Percentiles rank a stretch among this genome's conserved stretches.
phyloP scores from a whole-genome alignment of 2,888 invertebrate genomes.

The Agelastica alni region DNA sequence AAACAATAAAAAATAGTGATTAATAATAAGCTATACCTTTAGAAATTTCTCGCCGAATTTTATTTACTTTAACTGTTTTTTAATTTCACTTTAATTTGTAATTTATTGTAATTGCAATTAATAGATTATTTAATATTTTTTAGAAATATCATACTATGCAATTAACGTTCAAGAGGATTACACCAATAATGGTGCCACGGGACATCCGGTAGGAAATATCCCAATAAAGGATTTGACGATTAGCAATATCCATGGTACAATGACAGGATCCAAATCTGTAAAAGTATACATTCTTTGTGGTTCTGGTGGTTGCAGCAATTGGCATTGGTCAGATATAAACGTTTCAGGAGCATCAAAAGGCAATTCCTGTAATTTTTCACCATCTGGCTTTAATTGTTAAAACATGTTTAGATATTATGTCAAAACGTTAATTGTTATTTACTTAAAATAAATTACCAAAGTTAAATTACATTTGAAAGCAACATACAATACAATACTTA shows the following conservation, averaged over 20 bases:
- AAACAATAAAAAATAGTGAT: too few species aligned
- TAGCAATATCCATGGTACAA: slow-evolving; percentile 7
- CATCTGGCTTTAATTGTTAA: slow-evolving; percentile 15
- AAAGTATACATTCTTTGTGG: slow-evolving; percentile 16
- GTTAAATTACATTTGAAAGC: too few species aligned
- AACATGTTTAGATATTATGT: too few species aligned
- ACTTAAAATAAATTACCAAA: too few species aligned
- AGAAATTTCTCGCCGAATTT: too few species aligned
- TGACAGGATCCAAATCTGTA: slow-evolving; percentile 2
- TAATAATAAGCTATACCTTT: too few species aligned
- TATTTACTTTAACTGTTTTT: too few species aligned
- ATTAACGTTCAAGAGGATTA: slow-evolving; percentile 23
- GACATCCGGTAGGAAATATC: slow-evolving; percentile 8
- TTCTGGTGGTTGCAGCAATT: slow-evolving; percentile 7
- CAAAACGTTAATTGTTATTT: too few species aligned
- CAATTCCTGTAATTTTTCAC: slow-evolving; percentile 11
- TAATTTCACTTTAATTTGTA: too few species aligned
- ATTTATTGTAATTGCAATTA: too few species aligned
- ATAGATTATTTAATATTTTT: too few species aligned
- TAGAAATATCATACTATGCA: slow-evolving; percentile 15
- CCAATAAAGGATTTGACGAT: slow-evolving; percentile 6
- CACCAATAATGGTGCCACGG: slow-evolving; percentile 18
- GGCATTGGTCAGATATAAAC: slow-evolving; percentile 5
- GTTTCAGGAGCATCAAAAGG: neutral
- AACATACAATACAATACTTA: too few species aligned